Percentiles rank a stretch among this genome's conserved stretches.
Evolutionary conservation across 1,140 invertebrate species (phyloP).

Genomic region (Telenomus remus): DNA sequence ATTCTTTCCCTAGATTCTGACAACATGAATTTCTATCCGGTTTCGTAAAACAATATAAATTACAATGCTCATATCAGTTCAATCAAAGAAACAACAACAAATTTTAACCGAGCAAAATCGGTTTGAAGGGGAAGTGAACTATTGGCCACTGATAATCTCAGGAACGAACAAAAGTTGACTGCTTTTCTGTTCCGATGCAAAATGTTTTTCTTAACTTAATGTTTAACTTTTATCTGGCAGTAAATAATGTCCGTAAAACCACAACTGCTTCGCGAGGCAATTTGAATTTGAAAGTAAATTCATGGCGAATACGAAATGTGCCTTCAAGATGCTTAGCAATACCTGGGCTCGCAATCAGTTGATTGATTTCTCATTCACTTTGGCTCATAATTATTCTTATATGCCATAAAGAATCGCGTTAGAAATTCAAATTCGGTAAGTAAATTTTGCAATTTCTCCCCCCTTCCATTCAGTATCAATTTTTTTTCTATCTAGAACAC

Average conservation of each 20-base stretch:
- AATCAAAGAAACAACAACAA: too few species aligned
- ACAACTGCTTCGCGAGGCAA: conserved; percentile 38
- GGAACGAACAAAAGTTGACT: conserved; percentile 20
- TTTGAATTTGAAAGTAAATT: conserved; percentile 53
- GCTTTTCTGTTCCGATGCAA: conserved; percentile 26
- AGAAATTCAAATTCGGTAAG: conserved; percentile 36
- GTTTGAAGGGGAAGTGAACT: too few species aligned
- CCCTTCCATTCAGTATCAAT: conserved; percentile 20
- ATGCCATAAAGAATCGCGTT: conserved; percentile 16
- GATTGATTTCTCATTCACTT: conserved; percentile 50
- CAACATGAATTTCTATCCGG: too few species aligned
- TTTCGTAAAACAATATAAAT: too few species aligned
- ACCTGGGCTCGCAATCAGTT: conserved; percentile 39
- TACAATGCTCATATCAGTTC: too few species aligned
- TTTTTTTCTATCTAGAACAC: conserved; percentile 1
- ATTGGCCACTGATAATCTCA: too few species aligned
- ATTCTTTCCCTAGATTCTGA: too few species aligned
- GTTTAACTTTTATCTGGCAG: conserved; percentile 53
- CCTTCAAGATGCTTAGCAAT: conserved; percentile 23
- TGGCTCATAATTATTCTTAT: conserved; percentile 45
- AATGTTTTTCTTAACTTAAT: conserved; percentile 40
- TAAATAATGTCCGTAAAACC: conserved; percentile 51
- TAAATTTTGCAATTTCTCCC: conserved; percentile 13
- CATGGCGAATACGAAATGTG: conserved; percentile 40
- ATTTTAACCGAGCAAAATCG: too few species aligned